phyloP scores from a whole-genome alignment of 2,888 invertebrate genomes.

The Nemotelus pantherinus region DNA sequence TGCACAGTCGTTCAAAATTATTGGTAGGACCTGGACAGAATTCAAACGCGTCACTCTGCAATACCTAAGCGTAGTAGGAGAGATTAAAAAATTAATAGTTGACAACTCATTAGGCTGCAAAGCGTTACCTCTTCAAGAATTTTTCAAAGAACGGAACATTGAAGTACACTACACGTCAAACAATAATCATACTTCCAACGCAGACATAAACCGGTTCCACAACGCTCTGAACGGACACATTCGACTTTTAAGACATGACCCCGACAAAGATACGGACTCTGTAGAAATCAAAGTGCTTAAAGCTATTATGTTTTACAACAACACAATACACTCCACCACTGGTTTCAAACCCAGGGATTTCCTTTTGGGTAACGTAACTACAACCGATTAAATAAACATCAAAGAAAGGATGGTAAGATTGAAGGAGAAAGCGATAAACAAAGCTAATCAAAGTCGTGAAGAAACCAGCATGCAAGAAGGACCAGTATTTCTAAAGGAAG shows the following conservation, averaged over 20 bases:
- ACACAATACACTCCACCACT: neutral
- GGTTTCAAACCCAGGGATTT: neutral
- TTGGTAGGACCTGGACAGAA: too few relatives aligned
- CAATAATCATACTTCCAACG: neutral
- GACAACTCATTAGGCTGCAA: neutral
- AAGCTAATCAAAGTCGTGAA: too few relatives aligned
- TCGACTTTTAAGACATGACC: neutral
- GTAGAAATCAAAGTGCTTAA: neutral
- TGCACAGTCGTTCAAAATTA: too few relatives aligned
- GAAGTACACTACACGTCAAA: neutral
- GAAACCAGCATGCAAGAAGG: too few relatives aligned
- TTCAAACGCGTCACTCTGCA: too few relatives aligned
- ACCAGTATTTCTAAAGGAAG: too few relatives aligned
- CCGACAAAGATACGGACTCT: neutral
- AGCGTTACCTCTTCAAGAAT: neutral
- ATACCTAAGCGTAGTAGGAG: too few relatives aligned
- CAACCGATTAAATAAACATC: neutral
- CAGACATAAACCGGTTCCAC: neutral
- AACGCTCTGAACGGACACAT: neutral
- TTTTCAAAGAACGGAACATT: neutral
- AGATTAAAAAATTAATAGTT: neutral
- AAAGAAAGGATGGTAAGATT: neutral
- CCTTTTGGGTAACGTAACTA: neutral
- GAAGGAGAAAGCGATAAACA: neutral
- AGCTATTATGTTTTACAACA: neutral